Evolutionary conservation across 2,797 vertebrate genomes (phyloP), one percentile per base, ranked within the genome.

Genomic region (Cheirogaleus major): DNA sequence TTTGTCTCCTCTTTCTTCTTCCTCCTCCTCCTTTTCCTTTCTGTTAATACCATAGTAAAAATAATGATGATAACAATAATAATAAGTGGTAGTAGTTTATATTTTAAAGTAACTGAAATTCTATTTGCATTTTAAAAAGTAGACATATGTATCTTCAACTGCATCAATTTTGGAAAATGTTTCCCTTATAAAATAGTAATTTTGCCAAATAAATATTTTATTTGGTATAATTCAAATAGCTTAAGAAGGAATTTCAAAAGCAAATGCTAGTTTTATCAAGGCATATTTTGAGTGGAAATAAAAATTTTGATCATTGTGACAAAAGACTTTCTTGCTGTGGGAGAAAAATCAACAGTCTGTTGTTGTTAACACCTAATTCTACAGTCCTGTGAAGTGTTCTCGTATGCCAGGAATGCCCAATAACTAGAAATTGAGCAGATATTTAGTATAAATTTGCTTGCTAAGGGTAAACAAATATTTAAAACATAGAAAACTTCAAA

Each of bases 151-250:
- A 63, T 69, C 57, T 90, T 88, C 22, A 90, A 30, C 80, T 95
- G 22, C 7, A 50, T 80, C 23, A 92, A 70, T 32, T 95, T 76
- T 88, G 67, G 75, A 93, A 86, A 88, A 84, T 88, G 88, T 78
- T 95, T 96, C 92, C 1, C 27, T 81, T 93, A 95, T 59, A 79
- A 91, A 96, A 85, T 50, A 89, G n/a, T 69, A 20, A 63, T 73
- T 91, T 92, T 91, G 5, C 14, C 80, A 82, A 95, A 89, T 85
- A 91, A 85, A 81, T 82, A 52, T 93, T 97, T 96, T 72, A 87
- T 35, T 91, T 87, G 45, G 41, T 91, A 69, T 52, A 81, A 15
- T 96, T 93, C 41, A 91, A 41, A 61, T 41, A 82, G 50, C 48
- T 90, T 78, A 90, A 95, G 59, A 83, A 89, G 55, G 30, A 69